Percentiles rank a stretch among this genome's conserved stretches.
Evolutionary conservation across 2,888 invertebrate species (phyloP).

Genomic region (Lepidocyrtinus sp.): DNA sequence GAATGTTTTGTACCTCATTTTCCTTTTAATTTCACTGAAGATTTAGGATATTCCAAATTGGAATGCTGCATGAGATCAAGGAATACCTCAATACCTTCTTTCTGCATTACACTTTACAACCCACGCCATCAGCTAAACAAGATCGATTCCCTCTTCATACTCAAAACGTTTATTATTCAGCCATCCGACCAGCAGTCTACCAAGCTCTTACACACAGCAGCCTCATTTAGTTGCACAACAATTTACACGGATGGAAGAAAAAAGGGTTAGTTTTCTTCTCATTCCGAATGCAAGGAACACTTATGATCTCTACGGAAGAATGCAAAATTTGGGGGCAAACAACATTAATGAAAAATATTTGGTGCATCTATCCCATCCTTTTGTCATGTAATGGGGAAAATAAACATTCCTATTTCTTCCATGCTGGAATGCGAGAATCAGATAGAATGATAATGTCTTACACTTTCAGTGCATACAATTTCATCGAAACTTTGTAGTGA

Average conservation of each 20-base stretch:
- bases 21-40: not conserved
- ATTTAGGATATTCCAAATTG: conserved; percentile 1
- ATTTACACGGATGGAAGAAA: conserved; percentile 8
- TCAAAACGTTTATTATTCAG: conserved; percentile 8
- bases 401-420: not conserved
- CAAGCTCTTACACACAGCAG: not conserved
- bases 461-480: too few species aligned
- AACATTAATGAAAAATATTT: conserved; percentile 8
- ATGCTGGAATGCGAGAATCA: not conserved
- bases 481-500: too few species aligned
- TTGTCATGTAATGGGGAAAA: not conserved
- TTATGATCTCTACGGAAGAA: not conserved
- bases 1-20: not conserved
- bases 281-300: not conserved
- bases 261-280: conserved; percentile 5
- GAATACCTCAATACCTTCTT: too few species aligned
- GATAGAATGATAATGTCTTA: not conserved
- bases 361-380: conserved; percentile 15
- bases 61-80: not conserved
- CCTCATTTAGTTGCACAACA: conserved; percentile 17
- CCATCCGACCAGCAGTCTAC: not conserved
- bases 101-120: conserved; percentile 10
- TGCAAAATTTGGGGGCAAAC: conserved; percentile 4
- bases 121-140: conserved; percentile 8
- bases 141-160: conserved; percentile 5